Evolutionary conservation across 2,113 vertebrate species (phyloP), one percentile per base, ranked within the genome.

Genomic region (Lycaon pictus): DNA sequence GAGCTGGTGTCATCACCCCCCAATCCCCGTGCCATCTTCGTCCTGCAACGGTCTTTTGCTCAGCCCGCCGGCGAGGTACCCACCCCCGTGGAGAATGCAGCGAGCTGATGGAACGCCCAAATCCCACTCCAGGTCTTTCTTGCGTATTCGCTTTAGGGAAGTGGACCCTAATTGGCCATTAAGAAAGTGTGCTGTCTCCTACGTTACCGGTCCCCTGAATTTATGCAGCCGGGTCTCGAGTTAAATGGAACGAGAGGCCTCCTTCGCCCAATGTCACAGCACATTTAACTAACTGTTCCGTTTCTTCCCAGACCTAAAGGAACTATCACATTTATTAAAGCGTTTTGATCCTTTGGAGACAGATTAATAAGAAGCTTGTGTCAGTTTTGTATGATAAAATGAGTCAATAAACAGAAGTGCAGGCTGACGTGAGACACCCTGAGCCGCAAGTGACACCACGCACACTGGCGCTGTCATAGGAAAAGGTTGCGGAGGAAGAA

Each of bases 341-440:
- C 72, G 96, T 98, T 98, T 96, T 97, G 98, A 98, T 98, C 97
- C 98, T 98, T 98, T 25, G 96, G 98, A 98, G 98, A 98, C 98
- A 98, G 98, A 98, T 98, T 98, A 98, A 98, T 98, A 98, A 97
- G 97, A 96, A 92, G 35, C 60, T 90, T 27, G 32, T 98, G 98
- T 98, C 98, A 98, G 97, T 97, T 98, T 96, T 97, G 94, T 89
- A 79, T 98, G 98, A 99, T 98, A 97, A 98, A 98, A 98, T 83
- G 97, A 98, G 90, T 96, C 98, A 98, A 98, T 99, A 98, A 98
- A 98, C 96, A 98, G 97, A 98, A 98, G 82, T 56, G 95, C 65
- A 60, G 91, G 22, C 96, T 94, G 97, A 95, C 32, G 0, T 94
- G 97, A 91, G 92, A 88, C 96, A 94, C 82, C 88, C 87, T 9